Base-by-base conservation (phyloP, 2,797 vertebrate genomes). In the Rhinophrynus dorsalis region DNA sequence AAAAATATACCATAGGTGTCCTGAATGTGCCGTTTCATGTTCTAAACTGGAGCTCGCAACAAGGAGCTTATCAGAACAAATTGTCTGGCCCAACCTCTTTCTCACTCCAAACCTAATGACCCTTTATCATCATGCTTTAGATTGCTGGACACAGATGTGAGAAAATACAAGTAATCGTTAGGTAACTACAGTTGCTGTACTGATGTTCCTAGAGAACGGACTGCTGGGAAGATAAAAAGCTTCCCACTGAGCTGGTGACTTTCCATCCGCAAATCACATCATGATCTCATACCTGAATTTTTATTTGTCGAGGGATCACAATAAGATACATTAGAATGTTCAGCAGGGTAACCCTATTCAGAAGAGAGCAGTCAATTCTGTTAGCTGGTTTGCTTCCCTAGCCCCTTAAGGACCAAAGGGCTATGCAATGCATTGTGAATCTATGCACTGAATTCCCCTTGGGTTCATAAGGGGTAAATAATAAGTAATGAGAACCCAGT, bases 181-280 rank as follows among this genome's bases (percentile, higher is more conserved):
- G 89, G 90, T 91, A 92, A 92, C 89, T 89, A 88, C 86, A 91
- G 90, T 86, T 85, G 91, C 91, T 91, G 89, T 86, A 91, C 92
- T 92, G 88, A 93, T 92, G 93, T 94, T 88, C 92, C 94, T 92
- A 85, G 92, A 92, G 90, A 93, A 91, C 90, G 90, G 91, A 94
- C 94, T 92, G 92, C 94, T 97, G 95, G 86, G 94, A 94, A 90
- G 94, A 96, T 97, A 95, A 98, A 98, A 95, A 94, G 93, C 90
- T 91, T 93, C 95, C 94, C 90, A 93, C 94, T 91, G 95, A 91
- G 95, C 85, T 87, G 84, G 90, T 87, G 92, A 94, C 93, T 94
- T 93, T 92, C 90, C 83, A 83, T 91, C 90, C 89, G 92, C 90
- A 92, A 92, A 94, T 92, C 91, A 88, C 92, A 94, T 94, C 92